Base-by-base conservation (phyloP, 2,113 vertebrate species). In the Coregonus clupeaformis region DNA sequence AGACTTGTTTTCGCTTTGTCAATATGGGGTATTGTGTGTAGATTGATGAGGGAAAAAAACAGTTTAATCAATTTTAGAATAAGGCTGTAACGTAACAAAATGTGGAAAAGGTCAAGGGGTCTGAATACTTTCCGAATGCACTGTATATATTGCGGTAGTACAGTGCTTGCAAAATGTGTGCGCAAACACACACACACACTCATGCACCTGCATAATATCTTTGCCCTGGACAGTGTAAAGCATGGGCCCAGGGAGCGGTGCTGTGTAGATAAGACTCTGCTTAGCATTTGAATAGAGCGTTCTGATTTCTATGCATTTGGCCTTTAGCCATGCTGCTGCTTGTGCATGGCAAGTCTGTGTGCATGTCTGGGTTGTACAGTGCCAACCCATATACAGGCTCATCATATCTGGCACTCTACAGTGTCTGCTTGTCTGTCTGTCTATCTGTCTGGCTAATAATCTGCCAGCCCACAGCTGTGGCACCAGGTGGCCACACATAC, bases 231-330 rank as follows among this genome's bases (percentile, higher is more conserved):
- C 86, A 77, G 77, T 93, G 90, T 92, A 84, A 78, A 87, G 88
- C 91, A 88, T 14, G 30, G 57, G 77, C 75, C 83, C 75, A 77
- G 84, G 82, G 82, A 87, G 88, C 83, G 88, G 85, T 86, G 86
- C 78, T 84, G 80, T 29, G 6, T 72, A 91, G 92, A 93, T 93
- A 92, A 92, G 87, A 78, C 83, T 86, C 86, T 88, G 87, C 74
- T 93, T 92, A 89, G 90, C 91, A 92, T 94, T 80, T 92, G 87
- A 93, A 92, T 91, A 32, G 85, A 78, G 77, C 73, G 78, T 70
- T 83, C 80, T 83, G 86, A 87, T 91, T 91, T 83, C 82, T 75
- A 84, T 89, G 88, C 80, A 69, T 75, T 81, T 92, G 90, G 90
- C 90, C 90, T 91, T 89, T 84, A 73, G 90, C 88, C 89, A 90